Percentiles rank a stretch among this genome's conserved stretches.
These are phyloP conservation scores for Platichthys stellatus DNA, from an alignment of 2,113 vertebrate species.

Conservation along the genomic window DNA sequence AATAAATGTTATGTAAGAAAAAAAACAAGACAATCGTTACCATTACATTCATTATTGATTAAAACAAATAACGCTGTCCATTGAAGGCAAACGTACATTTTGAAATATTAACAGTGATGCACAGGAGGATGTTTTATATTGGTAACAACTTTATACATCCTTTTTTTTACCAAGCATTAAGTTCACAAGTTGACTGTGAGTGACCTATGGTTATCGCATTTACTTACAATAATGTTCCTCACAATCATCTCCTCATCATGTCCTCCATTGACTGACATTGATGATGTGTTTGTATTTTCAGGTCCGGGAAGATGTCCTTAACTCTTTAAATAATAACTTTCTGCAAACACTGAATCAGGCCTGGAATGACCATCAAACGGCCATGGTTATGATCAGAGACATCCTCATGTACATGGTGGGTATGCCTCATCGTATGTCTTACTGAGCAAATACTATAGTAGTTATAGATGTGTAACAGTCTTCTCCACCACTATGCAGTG, in stretches of 20 bases:
- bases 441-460: background rate
- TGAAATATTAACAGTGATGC: no score
- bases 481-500: background rate
- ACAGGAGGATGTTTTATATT: no score
- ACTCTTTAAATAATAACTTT: constrained; percentile 97
- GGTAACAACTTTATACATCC: no score
- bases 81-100: no score
- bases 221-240: background rate
- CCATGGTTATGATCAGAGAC: constrained; percentile 99
- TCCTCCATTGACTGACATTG: background rate
- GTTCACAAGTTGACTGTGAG: no score
- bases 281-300: constrained; percentile 68
- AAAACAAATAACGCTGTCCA: no score
- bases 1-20: background rate
- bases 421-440: constrained; percentile 13
- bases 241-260: background rate
- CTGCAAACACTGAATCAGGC: constrained; percentile 97
- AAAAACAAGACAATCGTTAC: background rate
- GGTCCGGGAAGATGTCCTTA: constrained; percentile 95
- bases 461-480: background rate
- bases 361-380: constrained; percentile 98
- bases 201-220: background rate
- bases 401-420: constrained; percentile 99
- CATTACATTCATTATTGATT: background rate
- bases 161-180: no score